Percentiles rank a stretch among this genome's conserved stretches.
phyloP scores from a whole-genome alignment of 1,140 invertebrate genomes.

The Charaxes varanes region DNA sequence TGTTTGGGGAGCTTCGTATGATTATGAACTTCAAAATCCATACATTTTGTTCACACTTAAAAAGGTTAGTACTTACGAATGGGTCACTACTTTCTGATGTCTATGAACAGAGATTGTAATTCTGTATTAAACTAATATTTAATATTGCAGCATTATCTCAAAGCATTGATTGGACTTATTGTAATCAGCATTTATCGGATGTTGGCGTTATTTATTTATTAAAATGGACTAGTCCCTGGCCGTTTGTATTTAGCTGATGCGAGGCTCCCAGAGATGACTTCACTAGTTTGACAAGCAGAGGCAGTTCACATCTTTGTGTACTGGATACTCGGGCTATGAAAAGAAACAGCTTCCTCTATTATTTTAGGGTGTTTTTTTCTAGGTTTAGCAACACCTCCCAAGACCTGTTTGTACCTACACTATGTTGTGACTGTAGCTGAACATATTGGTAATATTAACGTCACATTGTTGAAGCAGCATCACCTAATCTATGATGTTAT shows the following conservation, averaged over 20 bases:
- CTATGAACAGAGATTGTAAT: slow-evolving; percentile 44
- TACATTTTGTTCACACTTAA: slow-evolving; percentile 32
- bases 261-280: slow-evolving; percentile 43
- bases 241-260: slow-evolving; percentile 55
- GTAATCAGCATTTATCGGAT: slow-evolving; percentile 63
- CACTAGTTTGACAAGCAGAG: slow-evolving; percentile 37
- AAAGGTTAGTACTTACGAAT: slow-evolving; percentile 63
- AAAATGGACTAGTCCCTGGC: slow-evolving; percentile 48
- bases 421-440: slow-evolving; percentile 60
- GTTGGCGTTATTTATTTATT: slow-evolving; percentile 63
- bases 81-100: slow-evolving; percentile 55
- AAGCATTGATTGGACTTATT: slow-evolving; percentile 65
- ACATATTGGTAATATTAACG: slow-evolving; percentile 63
- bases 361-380: slow-evolving; percentile 74
- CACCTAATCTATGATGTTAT: slow-evolving; percentile 65
- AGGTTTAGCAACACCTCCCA: slow-evolving; percentile 58
- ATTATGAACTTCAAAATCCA: slow-evolving; percentile 34
- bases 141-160: slow-evolving; percentile 69
- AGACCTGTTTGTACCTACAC: slow-evolving; percentile 46
- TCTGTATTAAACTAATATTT: slow-evolving; percentile 70
- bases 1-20: slow-evolving; percentile 23
- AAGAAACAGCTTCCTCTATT: slow-evolving; percentile 39
- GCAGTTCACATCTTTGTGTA: slow-evolving; percentile 27
- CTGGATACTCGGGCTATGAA: slow-evolving; percentile 23
- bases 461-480: slow-evolving; percentile 63